Evolutionary conservation across 92 coral and sea anemone species (phyloP).

Genomic region (Epizoanthus scotinus): DNA sequence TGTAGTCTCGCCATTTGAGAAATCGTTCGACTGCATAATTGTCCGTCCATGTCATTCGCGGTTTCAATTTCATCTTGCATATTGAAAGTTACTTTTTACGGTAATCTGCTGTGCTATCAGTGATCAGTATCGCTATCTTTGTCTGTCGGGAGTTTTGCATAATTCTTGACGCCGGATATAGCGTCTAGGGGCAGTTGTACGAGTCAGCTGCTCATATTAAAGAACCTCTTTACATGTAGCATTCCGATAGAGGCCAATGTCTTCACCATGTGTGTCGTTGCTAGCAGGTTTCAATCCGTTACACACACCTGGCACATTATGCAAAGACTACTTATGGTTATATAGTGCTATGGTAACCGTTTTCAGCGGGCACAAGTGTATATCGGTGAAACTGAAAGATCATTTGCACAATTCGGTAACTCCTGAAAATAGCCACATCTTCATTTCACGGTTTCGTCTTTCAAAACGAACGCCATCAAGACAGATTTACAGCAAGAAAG

Average conservation of each 20-base stretch:
- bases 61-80: neutral
- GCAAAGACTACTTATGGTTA: neutral
- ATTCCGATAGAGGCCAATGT: slow-evolving; percentile 17
- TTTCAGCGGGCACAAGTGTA: neutral
- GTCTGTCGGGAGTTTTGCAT: neutral
- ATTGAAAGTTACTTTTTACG: slow-evolving; percentile 4
- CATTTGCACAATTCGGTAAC: neutral
- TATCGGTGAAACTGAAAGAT: no score
- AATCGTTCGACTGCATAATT: no score
- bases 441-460: no score
- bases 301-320: slow-evolving; percentile 27
- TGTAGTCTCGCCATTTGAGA: neutral
- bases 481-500: no score
- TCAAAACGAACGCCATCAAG: no score
- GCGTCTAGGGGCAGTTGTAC: neutral
- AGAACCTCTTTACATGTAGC: neutral
- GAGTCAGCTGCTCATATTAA: neutral
- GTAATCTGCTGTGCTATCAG: neutral
- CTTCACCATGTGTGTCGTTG: neutral
- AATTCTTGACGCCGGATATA: neutral
- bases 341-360: slow-evolving; percentile 7
- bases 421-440: neutral
- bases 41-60: no score
- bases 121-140: neutral
- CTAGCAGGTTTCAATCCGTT: slow-evolving; percentile 12